phyloP scores from a whole-genome alignment of 2,113 vertebrate genomes.

The Meleagris gallopavo region DNA sequence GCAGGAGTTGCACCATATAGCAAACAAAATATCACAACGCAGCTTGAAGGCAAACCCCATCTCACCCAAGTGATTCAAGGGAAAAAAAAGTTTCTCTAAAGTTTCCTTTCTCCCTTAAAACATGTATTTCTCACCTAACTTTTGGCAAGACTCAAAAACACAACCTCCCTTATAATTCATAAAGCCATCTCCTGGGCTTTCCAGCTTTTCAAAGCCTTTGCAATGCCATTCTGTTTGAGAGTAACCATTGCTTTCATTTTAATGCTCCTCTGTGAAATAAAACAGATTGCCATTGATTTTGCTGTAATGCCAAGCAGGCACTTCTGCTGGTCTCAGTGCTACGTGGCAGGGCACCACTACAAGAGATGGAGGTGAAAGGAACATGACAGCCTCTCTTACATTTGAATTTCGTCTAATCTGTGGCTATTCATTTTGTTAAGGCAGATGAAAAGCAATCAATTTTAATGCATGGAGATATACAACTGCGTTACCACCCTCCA shows the following conservation, averaged over 20 bases:
- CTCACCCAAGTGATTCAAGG: neutral
- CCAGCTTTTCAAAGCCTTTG: neutral
- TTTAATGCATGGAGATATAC: neutral
- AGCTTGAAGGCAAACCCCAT: neutral
- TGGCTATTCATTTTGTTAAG: neutral
- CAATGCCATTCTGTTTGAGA: neutral
- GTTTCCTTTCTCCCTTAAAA: neutral
- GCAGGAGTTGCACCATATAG: neutral
- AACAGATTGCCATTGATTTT: constrained; percentile 13
- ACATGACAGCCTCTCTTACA: neutral
- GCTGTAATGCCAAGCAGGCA: neutral
- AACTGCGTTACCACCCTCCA: neutral
- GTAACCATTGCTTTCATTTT: neutral
- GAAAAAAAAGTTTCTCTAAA: neutral
- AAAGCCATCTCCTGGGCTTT: neutral
- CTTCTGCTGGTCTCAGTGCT: constrained; percentile 3
- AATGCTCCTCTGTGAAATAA: neutral
- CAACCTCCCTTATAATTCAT: neutral
- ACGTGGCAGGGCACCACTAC: neutral
- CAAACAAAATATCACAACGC: neutral
- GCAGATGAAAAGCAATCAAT: neutral
- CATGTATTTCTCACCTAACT: accelerated
- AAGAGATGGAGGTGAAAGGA: neutral
- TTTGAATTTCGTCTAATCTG: neutral
- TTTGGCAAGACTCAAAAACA: neutral